Evolutionary conservation across 2,113 vertebrate species (phyloP), one percentile per base, ranked within the genome.

Genomic region (Phaetusa simplex): DNA sequence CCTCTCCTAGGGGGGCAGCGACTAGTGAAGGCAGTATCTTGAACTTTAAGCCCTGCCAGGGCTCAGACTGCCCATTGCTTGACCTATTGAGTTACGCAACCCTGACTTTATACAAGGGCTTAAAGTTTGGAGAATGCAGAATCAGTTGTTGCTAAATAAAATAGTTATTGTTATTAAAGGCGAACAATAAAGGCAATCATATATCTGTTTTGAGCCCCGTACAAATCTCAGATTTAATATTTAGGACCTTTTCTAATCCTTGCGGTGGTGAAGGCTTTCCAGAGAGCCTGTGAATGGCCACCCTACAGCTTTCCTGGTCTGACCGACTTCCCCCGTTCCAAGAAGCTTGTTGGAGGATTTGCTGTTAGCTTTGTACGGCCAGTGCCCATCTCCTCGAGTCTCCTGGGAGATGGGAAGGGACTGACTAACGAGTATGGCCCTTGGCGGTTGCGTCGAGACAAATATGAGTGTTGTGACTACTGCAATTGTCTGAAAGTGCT

Each of bases 301-400:
- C n/a, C 13, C n/a, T 2, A 0, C 14, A 5, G 19, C 11, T 82
- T 66, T 53, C 45, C 52, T 38, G 36, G 7, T 29, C 53, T 85
- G 42, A 47, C 10, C 2, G 1, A 9, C 59, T 29, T 50, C 12
- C 50, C 11, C 27, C 1, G 0, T 40, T 82, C 69, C 14, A 45
- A 40, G 50, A 42, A 40, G 12, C 32, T 40, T 26, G 18, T 18
- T 55, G 40, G 47, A 55, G 22, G 58, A 7, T 50, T 83, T 62
- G 32, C 42, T 69, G 19, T 32, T 47, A 7, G 17, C 66, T 42
- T 5, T 1, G 6, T 42, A 5, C 1, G 5, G 38, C 18, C 12
- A 11, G 18, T 9, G 13, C 14, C 15, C 22, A 9, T 10, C 61
- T 74, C 32, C 45, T 42, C 0, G 12, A 53, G 45, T 20, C 59